phyloP scores from a whole-genome alignment of 2,113 vertebrate genomes.

The Microtus pennsylvanicus region DNA sequence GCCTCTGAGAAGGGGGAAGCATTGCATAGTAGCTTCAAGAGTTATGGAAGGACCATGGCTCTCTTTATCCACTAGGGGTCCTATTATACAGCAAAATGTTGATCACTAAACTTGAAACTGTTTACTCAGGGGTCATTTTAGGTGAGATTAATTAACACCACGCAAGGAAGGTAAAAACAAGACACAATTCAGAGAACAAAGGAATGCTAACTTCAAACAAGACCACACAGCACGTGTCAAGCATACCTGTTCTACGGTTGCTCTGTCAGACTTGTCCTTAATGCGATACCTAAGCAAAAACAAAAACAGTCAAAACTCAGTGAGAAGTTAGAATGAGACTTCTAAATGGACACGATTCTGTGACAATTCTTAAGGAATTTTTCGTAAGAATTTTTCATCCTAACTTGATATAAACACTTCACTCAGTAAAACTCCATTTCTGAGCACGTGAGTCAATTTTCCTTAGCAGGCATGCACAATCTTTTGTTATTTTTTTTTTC shows the following conservation, averaged over 20 bases:
- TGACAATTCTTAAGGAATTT: slow-evolving; percentile 16
- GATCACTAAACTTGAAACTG: background rate
- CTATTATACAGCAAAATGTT: slow-evolving; percentile 7
- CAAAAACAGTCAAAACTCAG: slow-evolving; percentile 34
- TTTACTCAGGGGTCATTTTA: background rate
- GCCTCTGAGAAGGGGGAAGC: background rate
- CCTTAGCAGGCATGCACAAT: background rate
- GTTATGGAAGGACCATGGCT: background rate
- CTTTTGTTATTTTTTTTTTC: background rate
- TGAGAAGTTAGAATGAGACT: background rate
- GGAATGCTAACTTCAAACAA: slow-evolving; percentile 30
- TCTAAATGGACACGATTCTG: background rate
- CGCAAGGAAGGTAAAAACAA: slow-evolving; percentile 32
- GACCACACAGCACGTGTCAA: background rate
- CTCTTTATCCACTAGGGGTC: background rate
- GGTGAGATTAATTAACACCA: slow-evolving; percentile 14
- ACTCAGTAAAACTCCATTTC: background rate
- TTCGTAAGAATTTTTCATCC: background rate
- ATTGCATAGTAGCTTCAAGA: background rate
- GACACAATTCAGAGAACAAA: slow-evolving; percentile 10
- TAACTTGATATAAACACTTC: background rate
- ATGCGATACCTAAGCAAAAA: slow-evolving; percentile 91
- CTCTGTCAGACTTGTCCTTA: slow-evolving; percentile 98
- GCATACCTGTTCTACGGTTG: slow-evolving; percentile 96
- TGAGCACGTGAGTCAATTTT: background rate